A percentile compares a stretch with the other conserved stretches of the same genome.
Evolutionary conservation across 1,140 invertebrate genomes (phyloP).

Genomic region (Amyelois transitella): DNA sequence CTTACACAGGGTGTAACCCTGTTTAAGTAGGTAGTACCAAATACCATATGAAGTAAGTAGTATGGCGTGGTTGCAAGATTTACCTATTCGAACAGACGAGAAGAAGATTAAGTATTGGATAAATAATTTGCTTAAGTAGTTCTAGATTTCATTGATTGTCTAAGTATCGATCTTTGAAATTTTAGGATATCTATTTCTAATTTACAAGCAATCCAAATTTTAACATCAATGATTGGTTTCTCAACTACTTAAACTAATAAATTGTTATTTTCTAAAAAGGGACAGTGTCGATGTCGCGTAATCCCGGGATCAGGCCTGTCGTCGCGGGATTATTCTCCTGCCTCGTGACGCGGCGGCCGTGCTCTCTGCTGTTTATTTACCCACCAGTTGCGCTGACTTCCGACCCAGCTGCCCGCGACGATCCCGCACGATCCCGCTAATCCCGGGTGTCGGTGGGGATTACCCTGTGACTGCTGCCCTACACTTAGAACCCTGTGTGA

Average conservation of each 20-base stretch:
- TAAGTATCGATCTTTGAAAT: too few relatives aligned
- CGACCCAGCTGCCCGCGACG: not conserved
- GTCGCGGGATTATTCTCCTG: not conserved
- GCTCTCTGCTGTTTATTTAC: not conserved
- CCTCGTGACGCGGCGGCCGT: not conserved
- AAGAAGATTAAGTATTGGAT: too few relatives aligned
- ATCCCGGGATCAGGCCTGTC: not conserved
- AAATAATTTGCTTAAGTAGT: too few relatives aligned
- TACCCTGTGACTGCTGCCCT: not conserved
- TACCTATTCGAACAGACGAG: too few relatives aligned
- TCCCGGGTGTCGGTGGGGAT: not conserved
- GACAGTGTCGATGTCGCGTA: not conserved
- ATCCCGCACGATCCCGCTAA: not conserved
- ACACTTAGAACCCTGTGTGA: not conserved
- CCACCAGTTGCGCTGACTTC: not conserved
- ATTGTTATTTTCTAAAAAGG: not conserved
- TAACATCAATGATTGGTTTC: not conserved
- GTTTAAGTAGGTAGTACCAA: too few relatives aligned
- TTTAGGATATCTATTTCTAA: too few relatives aligned
- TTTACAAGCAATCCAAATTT: constrained; percentile 7
- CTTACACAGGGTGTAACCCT: too few relatives aligned
- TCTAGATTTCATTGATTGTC: too few relatives aligned
- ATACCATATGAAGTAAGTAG: too few relatives aligned
- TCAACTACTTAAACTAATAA: not conserved
- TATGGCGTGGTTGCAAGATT: too few relatives aligned